Percentiles rank a stretch among this genome's conserved stretches.
phyloP scores from a whole-genome alignment of 2,113 vertebrate species.

The Myrmecobius fasciatus region DNA sequence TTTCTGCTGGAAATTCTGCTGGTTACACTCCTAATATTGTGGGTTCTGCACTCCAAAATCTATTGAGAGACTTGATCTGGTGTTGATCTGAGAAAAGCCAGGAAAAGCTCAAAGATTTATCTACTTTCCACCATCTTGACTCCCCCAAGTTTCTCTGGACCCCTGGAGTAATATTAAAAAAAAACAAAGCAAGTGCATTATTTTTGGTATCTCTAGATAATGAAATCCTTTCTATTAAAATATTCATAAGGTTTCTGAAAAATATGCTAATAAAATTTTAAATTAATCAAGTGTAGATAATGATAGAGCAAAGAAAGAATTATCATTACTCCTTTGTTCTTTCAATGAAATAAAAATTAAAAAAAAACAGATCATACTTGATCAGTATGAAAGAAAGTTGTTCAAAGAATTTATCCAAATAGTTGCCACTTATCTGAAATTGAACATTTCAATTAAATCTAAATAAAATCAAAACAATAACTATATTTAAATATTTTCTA shows the following conservation, averaged over 20 bases:
- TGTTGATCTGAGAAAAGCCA: too few relatives aligned
- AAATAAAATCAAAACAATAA: not conserved
- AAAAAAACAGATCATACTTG: too few relatives aligned
- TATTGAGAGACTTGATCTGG: too few relatives aligned
- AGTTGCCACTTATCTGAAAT: not conserved
- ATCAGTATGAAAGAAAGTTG: not conserved
- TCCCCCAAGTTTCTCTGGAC: not conserved
- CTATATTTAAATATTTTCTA: too few relatives aligned
- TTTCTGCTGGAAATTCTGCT: too few relatives aligned
- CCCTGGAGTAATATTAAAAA: not conserved
- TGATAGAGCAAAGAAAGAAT: not conserved
- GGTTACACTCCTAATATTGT: too few relatives aligned
- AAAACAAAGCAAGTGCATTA: not conserved
- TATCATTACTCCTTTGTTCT: not conserved
- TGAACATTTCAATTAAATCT: not conserved
- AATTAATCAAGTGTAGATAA: not conserved
- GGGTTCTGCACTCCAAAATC: too few relatives aligned
- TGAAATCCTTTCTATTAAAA: conserved; percentile 37
- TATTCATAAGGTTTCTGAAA: not conserved
- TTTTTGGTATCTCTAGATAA: not conserved
- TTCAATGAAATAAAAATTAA: not conserved
- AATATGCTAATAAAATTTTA: not conserved
- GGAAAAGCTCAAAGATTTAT: too few relatives aligned
- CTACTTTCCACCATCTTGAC: too few relatives aligned
- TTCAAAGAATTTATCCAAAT: not conserved